A percentile compares a stretch with the other conserved stretches of the same genome.
phyloP scores from a whole-genome alignment of 2,888 invertebrate genomes.

The Tetranychus truncatus region DNA sequence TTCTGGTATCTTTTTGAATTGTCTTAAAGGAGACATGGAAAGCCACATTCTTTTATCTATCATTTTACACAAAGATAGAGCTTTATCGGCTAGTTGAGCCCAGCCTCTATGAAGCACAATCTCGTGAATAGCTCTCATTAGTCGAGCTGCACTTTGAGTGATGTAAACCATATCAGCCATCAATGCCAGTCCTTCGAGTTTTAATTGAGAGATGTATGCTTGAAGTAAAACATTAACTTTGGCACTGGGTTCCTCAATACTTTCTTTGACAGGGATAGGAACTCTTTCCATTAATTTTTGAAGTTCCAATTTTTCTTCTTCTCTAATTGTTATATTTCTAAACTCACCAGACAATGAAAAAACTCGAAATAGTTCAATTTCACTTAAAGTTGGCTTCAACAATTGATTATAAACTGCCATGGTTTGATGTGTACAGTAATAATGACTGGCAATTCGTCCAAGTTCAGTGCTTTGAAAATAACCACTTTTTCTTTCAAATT shows the following conservation, averaged over 20 bases:
- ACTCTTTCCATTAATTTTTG: constrained; percentile 87
- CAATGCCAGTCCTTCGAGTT: constrained; percentile 90
- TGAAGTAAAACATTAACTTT: constrained; percentile 86
- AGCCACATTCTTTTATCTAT: constrained; percentile 96
- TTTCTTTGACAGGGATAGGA: constrained; percentile 96
- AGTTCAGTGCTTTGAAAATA: constrained; percentile 74
- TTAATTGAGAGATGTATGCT: constrained; percentile 93
- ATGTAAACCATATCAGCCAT: constrained; percentile 99
- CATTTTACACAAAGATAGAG: constrained; percentile 91
- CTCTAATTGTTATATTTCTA: constrained; percentile 70
- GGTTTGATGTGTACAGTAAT: constrained; percentile 90
- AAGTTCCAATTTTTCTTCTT: constrained; percentile 89
- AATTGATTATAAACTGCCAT: constrained; percentile 92
- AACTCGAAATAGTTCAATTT: constrained; percentile 90
- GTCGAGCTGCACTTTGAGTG: constrained; percentile 83
- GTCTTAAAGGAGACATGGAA: constrained; percentile 90
- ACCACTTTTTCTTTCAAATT: constrained; percentile 86
- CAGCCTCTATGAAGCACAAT: constrained; percentile 79
- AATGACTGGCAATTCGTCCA: constrained; percentile 93
- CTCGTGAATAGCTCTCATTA: constrained; percentile 91
- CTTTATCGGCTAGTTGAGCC: constrained; percentile 93
- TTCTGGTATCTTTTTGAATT: constrained; percentile 91
- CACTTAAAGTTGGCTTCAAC: constrained; percentile 82
- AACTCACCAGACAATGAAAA: constrained; percentile 96
- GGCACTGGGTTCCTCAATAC: constrained; percentile 90